Conservation (phyloP, 2,797 vertebrate genomes). For the Pygocentrus nattereri region DNA sequence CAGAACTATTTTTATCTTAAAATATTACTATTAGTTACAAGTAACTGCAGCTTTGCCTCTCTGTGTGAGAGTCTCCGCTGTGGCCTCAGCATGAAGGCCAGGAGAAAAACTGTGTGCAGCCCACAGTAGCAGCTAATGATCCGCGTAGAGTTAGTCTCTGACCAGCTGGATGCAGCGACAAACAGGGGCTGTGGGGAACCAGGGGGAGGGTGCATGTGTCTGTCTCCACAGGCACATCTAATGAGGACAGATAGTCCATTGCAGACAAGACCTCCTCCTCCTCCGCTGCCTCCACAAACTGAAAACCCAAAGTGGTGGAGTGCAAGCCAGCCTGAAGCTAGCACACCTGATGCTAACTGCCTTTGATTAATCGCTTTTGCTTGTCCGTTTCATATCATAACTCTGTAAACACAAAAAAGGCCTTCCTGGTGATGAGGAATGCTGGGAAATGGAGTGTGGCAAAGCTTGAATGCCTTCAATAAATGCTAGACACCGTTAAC, state of each 20-base stretch:
- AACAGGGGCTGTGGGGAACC: constrained; percentile 4
- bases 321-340: background rate
- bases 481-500: background rate
- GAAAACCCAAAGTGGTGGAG: background rate
- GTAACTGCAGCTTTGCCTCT: background rate
- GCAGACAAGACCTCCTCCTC: constrained; percentile 12
- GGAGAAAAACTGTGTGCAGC: constrained; percentile 15
- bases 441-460: constrained; percentile 32
- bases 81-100: constrained; percentile 1
- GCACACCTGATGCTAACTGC: constrained; percentile 4
- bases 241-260: constrained; percentile 26
- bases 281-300: background rate
- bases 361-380: background rate
- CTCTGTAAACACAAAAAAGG: constrained; percentile 4
- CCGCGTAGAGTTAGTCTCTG: background rate
- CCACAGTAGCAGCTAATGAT: constrained; percentile 24
- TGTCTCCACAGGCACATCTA: background rate
- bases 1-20: background rate
- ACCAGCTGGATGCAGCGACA: constrained; percentile 36
- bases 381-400: background rate
- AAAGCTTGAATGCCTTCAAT: constrained; percentile 1
- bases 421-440: background rate
- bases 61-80: background rate
- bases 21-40: background rate
- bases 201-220: background rate